phyloP scores from a whole-genome alignment of 2,888 invertebrate species.

The Gisinianus flammeolus region DNA sequence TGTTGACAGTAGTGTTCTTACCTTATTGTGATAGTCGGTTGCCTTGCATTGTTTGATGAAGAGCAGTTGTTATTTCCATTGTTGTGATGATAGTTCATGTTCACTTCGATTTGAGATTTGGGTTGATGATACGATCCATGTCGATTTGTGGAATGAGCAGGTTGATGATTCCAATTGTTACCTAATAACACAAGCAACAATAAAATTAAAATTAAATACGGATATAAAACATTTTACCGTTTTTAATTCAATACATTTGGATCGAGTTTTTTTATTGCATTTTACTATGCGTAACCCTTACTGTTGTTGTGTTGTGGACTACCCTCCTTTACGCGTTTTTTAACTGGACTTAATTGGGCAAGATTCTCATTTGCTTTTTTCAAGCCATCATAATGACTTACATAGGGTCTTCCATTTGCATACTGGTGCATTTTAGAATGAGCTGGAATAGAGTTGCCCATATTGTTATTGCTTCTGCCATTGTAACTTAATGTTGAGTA shows the following conservation, averaged over 20 bases:
- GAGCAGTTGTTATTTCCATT: conserved; percentile 37
- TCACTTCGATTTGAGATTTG: conserved; percentile 51
- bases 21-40: conserved; percentile 33
- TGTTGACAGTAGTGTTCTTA: not conserved
- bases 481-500: conserved; percentile 54
- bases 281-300: not conserved
- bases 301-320: conserved; percentile 63
- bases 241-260: too few relatives aligned
- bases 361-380: conserved; percentile 74
- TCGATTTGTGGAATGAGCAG: conserved; percentile 50
- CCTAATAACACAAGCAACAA: conserved; percentile 36
- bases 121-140: conserved; percentile 46
- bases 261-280: too few relatives aligned
- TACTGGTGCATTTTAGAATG: conserved; percentile 57
- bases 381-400: conserved; percentile 53
- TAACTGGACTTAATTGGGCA: conserved; percentile 88
- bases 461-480: conserved; percentile 38
- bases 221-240: not conserved
- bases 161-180: conserved; percentile 56
- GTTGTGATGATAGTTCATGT: conserved; percentile 38
- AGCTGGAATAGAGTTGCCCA: conserved; percentile 57
- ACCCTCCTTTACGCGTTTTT: conserved; percentile 95
- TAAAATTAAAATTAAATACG: not conserved
- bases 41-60: conserved; percentile 22
- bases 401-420: conserved; percentile 48